These are phyloP conservation scores for Melanchra persicariae DNA, from an alignment of 2,888 invertebrate species.

Conservation along the genomic window DNA sequence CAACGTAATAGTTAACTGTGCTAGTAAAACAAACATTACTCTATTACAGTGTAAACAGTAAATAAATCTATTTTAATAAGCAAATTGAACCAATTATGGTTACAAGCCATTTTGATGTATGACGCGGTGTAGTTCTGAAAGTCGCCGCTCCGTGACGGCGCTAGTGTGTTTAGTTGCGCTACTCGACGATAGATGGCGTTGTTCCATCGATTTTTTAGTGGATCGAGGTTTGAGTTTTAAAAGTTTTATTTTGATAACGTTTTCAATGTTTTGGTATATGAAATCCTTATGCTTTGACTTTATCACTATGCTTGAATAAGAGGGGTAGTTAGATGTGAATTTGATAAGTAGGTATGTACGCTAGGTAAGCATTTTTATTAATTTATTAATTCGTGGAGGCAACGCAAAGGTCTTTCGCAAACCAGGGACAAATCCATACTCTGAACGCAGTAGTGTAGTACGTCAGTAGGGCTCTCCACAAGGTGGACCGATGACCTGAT, in stretches of 20 bases:
- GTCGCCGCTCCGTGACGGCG: slow-evolving; percentile 77
- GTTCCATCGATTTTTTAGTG: slow-evolving; percentile 69
- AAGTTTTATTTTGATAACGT: background rate
- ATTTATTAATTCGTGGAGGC: no score
- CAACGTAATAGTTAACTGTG: slow-evolving; percentile 64
- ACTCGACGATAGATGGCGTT: slow-evolving; percentile 85
- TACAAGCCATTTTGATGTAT: slow-evolving; percentile 77
- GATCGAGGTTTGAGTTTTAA: slow-evolving; percentile 11
- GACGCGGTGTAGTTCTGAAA: slow-evolving; percentile 70
- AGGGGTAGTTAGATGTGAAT: no score
- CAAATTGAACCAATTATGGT: slow-evolving; percentile 84
- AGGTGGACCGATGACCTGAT: no score
- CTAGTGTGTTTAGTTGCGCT: slow-evolving; percentile 71
- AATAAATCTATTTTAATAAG: slow-evolving; percentile 87
- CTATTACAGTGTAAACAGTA: slow-evolving; percentile 78
- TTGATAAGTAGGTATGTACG: no score
- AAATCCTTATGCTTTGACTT: no score
- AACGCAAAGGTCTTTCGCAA: no score
- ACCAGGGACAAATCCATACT: no score
- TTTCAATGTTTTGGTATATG: no score
- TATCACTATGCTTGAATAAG: no score
- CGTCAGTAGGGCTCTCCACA: no score
- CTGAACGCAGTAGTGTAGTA: no score
- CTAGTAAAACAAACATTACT: slow-evolving; percentile 64
- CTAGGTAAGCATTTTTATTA: no score